These are phyloP conservation scores for Rotaria socialis DNA, from an alignment of 2,888 invertebrate species.

Conservation along the genomic window DNA sequence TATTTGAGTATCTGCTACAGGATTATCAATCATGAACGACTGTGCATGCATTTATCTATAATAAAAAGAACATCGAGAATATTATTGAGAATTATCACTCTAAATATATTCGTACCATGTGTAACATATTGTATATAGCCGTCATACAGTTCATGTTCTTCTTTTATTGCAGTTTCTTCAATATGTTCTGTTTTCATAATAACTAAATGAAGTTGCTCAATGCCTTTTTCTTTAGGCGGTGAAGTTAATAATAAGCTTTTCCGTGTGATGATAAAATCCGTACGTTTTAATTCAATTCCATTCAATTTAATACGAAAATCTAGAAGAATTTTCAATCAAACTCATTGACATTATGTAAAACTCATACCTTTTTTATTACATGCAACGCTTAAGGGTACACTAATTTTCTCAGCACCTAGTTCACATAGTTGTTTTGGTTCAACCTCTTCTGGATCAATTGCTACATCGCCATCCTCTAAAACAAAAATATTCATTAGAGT, in stretches of 20 bases:
- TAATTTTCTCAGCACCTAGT: neutral
- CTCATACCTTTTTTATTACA: neutral
- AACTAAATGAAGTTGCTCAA: neutral
- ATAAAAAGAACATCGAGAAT: neutral
- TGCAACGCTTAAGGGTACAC: neutral
- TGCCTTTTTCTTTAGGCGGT: neutral
- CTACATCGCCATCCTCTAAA: neutral
- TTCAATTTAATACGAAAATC: neutral
- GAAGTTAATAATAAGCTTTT: neutral
- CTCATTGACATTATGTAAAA: neutral
- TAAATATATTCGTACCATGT: neutral
- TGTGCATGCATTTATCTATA: neutral
- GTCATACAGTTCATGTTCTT: neutral
- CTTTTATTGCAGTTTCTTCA: neutral
- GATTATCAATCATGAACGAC: no score
- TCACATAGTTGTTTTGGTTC: neutral
- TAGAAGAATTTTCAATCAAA: neutral
- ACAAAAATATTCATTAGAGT: neutral
- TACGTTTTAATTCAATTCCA: neutral
- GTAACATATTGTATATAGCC: neutral
- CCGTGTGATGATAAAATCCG: rapidly evolving
- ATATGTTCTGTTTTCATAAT: neutral
- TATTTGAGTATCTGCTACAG: no score
- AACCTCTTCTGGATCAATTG: neutral
- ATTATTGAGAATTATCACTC: neutral